These are phyloP conservation scores for Euwallacea similis DNA, from an alignment of 1,140 invertebrate genomes.

Conservation along the genomic window DNA sequence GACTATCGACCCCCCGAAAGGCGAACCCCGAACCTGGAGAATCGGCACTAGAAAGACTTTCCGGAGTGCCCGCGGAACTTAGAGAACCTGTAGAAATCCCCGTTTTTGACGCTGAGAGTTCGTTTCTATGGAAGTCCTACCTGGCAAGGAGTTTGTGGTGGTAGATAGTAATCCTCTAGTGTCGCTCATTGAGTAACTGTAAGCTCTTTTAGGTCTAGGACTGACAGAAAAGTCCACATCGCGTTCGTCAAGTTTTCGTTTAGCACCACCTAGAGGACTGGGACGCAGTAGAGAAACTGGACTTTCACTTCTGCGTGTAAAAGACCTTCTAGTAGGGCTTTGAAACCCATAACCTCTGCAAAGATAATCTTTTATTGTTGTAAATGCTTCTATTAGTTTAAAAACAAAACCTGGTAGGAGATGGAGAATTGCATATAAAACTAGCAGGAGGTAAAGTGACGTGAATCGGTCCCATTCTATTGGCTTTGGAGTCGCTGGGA, in stretches of 20 bases:
- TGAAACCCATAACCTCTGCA: conserved; percentile 47
- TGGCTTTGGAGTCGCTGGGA: conserved; percentile 51
- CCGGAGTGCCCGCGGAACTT: conserved; percentile 62
- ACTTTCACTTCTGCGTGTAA: conserved; percentile 77
- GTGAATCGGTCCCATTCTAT: conserved; percentile 51
- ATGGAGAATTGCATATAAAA: conserved; percentile 63
- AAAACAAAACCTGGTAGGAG: conserved; percentile 60
- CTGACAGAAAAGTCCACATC: conserved; percentile 55
- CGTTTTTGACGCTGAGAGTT: not conserved
- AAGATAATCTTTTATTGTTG: not conserved
- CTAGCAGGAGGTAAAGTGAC: conserved; percentile 51
- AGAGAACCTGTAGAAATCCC: conserved; percentile 56
- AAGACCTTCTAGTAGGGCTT: conserved; percentile 59
- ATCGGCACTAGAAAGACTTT: conserved; percentile 63
- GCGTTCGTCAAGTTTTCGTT: conserved; percentile 76
- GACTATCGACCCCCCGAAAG: conserved; percentile 60
- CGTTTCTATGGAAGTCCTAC: conserved; percentile 16
- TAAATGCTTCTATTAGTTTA: not conserved
- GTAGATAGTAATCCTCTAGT: conserved; percentile 53
- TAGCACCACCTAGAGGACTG: conserved; percentile 71
- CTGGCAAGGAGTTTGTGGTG: conserved; percentile 45
- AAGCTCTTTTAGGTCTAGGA: conserved; percentile 60
- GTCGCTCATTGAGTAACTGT: conserved; percentile 47
- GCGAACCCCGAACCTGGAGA: conserved; percentile 59
- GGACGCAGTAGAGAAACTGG: conserved; percentile 73